Conservation (phyloP, 2,113 vertebrate genomes). For the Laterallus jamaicensis region DNA sequence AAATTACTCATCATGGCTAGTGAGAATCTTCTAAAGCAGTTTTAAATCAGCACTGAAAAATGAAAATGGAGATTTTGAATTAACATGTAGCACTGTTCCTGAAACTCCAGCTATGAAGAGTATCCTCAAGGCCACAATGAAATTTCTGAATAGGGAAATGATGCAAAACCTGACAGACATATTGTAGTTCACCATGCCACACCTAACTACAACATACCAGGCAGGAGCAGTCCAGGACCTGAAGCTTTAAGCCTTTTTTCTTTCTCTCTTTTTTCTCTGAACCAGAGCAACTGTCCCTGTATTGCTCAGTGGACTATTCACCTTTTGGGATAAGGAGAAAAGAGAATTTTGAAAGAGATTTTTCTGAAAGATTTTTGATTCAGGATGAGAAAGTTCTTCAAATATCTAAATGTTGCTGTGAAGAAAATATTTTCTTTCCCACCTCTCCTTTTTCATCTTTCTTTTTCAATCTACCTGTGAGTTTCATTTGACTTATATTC, state of each 20-base stretch:
- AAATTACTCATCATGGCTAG: neutral
- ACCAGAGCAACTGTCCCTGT: neutral
- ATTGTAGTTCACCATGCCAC: neutral
- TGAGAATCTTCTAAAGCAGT: neutral
- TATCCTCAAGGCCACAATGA: neutral
- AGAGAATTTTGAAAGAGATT: neutral
- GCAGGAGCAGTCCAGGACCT: neutral
- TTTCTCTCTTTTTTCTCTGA: neutral
- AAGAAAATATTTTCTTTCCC: neutral
- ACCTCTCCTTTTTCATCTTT: neutral
- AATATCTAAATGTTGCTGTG: neutral
- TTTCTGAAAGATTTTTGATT: neutral
- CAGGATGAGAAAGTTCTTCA: neutral
- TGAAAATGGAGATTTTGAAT: neutral
- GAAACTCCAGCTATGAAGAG: neutral
- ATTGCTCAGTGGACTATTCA: neutral
- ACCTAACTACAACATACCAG: neutral
- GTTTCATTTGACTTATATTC: neutral
- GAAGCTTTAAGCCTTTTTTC: neutral
- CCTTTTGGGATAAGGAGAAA: neutral
- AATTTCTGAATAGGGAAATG: neutral
- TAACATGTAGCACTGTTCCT: neutral
- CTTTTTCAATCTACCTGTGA: neutral
- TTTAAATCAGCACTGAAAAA: neutral
- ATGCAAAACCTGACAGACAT: neutral